A percentile compares a stretch with the other conserved stretches of the same genome.
These are phyloP conservation scores for Rhimphoctona megacephalus DNA, from an alignment of 2,888 invertebrate species.

Conservation along the genomic window DNA sequence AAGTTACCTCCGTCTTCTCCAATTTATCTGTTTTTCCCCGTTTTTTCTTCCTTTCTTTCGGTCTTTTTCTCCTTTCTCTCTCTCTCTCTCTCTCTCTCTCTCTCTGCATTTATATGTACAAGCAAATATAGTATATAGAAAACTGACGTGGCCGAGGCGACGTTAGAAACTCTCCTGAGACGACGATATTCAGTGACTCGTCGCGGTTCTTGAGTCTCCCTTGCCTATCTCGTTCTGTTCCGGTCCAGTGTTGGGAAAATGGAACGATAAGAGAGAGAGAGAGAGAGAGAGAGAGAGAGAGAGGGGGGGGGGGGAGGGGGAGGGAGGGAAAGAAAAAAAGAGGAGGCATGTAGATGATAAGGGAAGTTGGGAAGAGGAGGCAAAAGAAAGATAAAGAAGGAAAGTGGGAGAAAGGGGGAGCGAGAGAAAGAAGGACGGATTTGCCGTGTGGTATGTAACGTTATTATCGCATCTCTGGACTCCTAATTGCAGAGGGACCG, in stretches of 20 bases:
- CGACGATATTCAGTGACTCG: constrained; percentile 65
- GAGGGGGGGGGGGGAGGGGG: neutral
- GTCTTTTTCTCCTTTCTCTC: neutral
- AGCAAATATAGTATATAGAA: constrained; percentile 17
- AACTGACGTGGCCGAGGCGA: constrained; percentile 30
- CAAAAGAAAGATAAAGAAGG: constrained; percentile 11
- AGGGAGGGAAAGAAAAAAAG: too few relatives aligned
- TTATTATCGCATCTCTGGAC: constrained; percentile 67
- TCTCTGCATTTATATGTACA: neutral
- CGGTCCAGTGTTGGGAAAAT: constrained; percentile 38
- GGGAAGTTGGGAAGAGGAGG: neutral
- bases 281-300: constrained; percentile 1
- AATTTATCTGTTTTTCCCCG: too few relatives aligned
- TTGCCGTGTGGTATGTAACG: constrained; percentile 47
- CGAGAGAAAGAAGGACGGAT: constrained; percentile 15
- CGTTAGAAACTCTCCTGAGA: constrained; percentile 60
- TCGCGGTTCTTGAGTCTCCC: constrained; percentile 30
- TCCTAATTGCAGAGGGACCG: constrained; percentile 65
- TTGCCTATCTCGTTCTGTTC: constrained; percentile 41
- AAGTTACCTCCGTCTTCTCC: too few relatives aligned
- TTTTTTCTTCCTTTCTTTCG: too few relatives aligned
- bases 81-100: neutral
- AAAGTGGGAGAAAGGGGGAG: neutral
- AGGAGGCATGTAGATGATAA: neutral
- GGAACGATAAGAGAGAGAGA: constrained; percentile 5